These are phyloP conservation scores for Leptoteleia sp. DNA, from an alignment of 1,140 invertebrate genomes.

Conservation along the genomic window DNA sequence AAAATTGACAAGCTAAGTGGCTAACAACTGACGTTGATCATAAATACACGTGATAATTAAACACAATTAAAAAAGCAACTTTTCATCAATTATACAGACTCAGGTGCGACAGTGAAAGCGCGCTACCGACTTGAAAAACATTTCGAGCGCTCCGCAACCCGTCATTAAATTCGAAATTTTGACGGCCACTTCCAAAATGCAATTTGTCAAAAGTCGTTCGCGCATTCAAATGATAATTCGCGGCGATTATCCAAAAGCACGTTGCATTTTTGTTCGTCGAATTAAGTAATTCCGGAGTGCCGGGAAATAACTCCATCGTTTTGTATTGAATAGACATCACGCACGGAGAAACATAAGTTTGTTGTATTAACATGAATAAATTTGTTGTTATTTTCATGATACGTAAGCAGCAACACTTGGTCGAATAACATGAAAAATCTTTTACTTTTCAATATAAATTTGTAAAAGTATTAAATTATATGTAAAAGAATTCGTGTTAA, in stretches of 20 bases:
- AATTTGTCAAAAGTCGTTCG: background rate
- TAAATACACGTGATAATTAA: background rate
- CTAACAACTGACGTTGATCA: background rate
- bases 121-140: background rate
- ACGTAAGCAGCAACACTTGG: too few species aligned
- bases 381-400: too few species aligned
- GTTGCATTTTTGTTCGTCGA: conserved; percentile 3
- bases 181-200: background rate
- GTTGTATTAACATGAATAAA: too few species aligned
- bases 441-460: too few species aligned
- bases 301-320: conserved; percentile 37
- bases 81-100: conserved; percentile 1
- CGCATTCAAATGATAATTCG: too few species aligned
- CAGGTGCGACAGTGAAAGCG: conserved; percentile 5
- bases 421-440: too few species aligned
- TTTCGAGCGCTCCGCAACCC: background rate
- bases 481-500: too few species aligned
- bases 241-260: too few species aligned
- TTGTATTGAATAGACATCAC: conserved; percentile 11
- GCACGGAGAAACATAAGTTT: too few species aligned
- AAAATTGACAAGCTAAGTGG: conserved; percentile 6
- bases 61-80: background rate
- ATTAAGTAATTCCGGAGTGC: conserved; percentile 46
- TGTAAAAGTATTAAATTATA: too few species aligned
- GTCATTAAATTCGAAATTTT: background rate